Percentiles rank a stretch among this genome's conserved stretches.
Evolutionary conservation across 2,113 vertebrate species (phyloP).

Genomic region (rabbit (Oryctolagus cuniculus)): mOryCun1.1 NC_091438.1:8514001-8514500

Average conservation of each 20-base stretch:
- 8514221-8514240: slow-evolving; percentile 37
- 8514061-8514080: too few species aligned
- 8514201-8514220: neutral
- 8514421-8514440: neutral
- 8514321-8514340: neutral
- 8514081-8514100: too few species aligned
- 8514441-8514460: neutral
- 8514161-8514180: too few species aligned
- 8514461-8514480: neutral
- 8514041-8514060: too few species aligned
- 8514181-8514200: too few species aligned
- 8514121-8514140: too few species aligned
- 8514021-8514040: too few species aligned
- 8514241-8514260: slow-evolving; percentile 22
- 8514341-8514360: neutral
- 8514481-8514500: neutral
- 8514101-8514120: too few species aligned
- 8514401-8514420: neutral
- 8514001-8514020: too few species aligned
- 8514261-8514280: slow-evolving; percentile 10
- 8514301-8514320: neutral
- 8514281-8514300: neutral
- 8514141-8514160: too few species aligned
- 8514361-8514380: neutral
- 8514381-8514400: slow-evolving; percentile 23